phyloP scores from a whole-genome alignment of 2,113 vertebrate genomes.

The Psephotus haematonotus region DNA sequence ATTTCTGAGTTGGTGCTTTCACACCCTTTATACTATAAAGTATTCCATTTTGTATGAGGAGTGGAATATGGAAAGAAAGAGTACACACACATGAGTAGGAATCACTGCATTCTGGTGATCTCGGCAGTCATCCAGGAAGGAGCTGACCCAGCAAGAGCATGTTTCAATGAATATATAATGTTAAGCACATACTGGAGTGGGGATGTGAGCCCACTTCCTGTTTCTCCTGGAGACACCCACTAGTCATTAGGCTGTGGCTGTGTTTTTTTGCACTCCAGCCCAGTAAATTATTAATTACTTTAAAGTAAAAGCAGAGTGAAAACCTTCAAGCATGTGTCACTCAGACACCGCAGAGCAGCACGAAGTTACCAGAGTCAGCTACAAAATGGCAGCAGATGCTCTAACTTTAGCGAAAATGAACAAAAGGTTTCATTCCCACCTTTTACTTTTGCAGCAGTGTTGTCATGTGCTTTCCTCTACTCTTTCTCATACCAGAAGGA shows the following conservation, averaged over 20 bases:
- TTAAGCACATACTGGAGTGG: neutral
- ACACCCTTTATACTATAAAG: neutral
- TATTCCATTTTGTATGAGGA: neutral
- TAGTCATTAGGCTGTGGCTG: neutral
- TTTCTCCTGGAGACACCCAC: neutral
- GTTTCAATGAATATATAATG: neutral
- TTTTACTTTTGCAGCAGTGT: neutral
- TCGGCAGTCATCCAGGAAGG: neutral
- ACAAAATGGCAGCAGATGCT: neutral
- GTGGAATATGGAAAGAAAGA: neutral
- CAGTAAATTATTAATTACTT: constrained; percentile 21
- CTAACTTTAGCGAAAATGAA: neutral
- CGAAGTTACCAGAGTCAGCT: neutral
- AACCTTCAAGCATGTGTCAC: neutral
- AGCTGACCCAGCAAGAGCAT: neutral
- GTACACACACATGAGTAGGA: neutral
- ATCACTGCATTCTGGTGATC: neutral
- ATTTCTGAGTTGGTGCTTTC: neutral
- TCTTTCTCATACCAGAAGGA: neutral
- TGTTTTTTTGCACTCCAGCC: neutral
- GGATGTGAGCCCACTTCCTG: neutral
- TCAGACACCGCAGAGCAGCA: neutral
- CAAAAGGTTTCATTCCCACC: neutral
- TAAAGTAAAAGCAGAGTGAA: neutral
- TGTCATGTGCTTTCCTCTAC: neutral